Percentiles rank a stretch among this genome's conserved stretches.
Evolutionary conservation across 2,113 vertebrate species (phyloP).

Genomic region (Antechinus stuartii): DNA sequence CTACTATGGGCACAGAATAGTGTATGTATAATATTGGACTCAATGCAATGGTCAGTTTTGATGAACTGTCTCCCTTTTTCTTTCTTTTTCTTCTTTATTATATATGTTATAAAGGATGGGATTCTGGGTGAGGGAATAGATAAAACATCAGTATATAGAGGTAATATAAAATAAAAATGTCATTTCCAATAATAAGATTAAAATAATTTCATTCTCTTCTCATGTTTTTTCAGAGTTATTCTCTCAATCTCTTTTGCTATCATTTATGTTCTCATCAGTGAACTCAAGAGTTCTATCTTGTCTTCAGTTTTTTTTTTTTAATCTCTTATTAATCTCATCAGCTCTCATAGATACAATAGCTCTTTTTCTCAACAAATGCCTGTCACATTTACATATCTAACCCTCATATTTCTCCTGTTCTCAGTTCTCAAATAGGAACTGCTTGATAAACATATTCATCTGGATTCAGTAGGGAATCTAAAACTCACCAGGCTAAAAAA

Average conservation of each 20-base stretch:
- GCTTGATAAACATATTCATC: too few relatives aligned
- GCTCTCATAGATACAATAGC: not conserved
- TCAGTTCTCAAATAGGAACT: too few relatives aligned
- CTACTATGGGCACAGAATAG: not conserved
- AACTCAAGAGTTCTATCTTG: not conserved
- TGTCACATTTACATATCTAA: not conserved
- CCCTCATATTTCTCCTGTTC: too few relatives aligned
- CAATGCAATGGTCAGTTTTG: not conserved
- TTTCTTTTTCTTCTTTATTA: not conserved
- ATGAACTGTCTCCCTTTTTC: not conserved
- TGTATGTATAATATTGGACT: not conserved
- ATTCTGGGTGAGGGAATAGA: not conserved
- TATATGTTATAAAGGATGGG: not conserved
- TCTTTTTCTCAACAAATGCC: not conserved
- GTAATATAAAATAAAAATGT: not conserved
- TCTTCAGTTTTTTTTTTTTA: not conserved
- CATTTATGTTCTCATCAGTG: not conserved
- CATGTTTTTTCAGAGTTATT: not conserved
- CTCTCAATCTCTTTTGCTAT: not conserved
- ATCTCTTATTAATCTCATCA: not conserved
- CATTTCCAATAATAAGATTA: not conserved
- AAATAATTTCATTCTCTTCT: not conserved
- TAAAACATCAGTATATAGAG: not conserved
- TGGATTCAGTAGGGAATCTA: too few relatives aligned
- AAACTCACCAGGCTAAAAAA: not conserved